These are phyloP conservation scores for Philypnodon macrostomus DNA, from an alignment of 2,797 vertebrate species.

Conservation along the genomic window DNA sequence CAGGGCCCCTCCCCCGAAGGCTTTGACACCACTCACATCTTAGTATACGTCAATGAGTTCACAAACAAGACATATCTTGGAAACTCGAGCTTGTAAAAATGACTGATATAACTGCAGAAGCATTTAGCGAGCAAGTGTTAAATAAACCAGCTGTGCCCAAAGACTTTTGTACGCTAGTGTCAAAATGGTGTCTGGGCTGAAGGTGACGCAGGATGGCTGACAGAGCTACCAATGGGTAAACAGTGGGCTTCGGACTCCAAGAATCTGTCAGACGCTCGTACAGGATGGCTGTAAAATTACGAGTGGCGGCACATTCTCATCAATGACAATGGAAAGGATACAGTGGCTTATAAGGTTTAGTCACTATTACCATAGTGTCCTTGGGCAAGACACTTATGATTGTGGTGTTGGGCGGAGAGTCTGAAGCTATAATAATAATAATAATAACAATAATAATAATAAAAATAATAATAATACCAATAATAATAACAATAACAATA, in stretches of 20 bases:
- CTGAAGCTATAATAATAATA: no score
- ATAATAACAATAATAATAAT: no score
- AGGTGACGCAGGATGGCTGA: slow-evolving; percentile 54
- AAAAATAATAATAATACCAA: no score
- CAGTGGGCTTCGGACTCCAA: slow-evolving; percentile 16
- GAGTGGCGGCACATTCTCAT: no score
- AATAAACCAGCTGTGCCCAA: slow-evolving; percentile 47
- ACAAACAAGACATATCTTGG: slow-evolving; percentile 4
- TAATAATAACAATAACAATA: no score
- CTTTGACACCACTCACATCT: neutral
- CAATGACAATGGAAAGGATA: no score
- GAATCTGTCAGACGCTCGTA: slow-evolving; percentile 42
- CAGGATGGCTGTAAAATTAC: no score
- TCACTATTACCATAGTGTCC: no score
- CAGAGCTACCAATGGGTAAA: slow-evolving; percentile 46
- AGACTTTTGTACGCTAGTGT: slow-evolving; percentile 21
- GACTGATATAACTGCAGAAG: slow-evolving; percentile 38
- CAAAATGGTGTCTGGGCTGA: slow-evolving; percentile 23
- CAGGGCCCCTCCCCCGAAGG: no score
- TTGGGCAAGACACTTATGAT: no score
- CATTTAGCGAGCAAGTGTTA: slow-evolving; percentile 51
- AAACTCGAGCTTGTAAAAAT: slow-evolving; percentile 12
- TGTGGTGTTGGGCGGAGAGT: no score
- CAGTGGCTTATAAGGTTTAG: no score
- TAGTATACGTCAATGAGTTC: slow-evolving; percentile 11